Evolutionary conservation across 2,113 vertebrate species (phyloP).

Genomic region (Zapus hudsonius): DNA sequence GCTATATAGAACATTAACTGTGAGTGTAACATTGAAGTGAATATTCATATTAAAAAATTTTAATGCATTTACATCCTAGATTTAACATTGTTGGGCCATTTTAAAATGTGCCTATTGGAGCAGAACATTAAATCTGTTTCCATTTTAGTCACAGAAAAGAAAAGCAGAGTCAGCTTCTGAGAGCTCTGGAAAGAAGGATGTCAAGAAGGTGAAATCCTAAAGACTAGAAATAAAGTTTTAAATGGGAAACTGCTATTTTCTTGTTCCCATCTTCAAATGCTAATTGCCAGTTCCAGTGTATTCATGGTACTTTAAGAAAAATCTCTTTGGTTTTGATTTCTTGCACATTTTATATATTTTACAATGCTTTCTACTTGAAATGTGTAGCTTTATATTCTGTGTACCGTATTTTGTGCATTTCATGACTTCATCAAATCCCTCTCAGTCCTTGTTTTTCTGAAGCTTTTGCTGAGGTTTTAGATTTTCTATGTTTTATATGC

Average conservation of each 20-base stretch:
- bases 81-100: conserved; percentile 73
- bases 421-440: conserved; percentile 83
- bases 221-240: conserved; percentile 75
- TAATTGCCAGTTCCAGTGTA: conserved; percentile 85
- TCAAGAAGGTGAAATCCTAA: conserved; percentile 92
- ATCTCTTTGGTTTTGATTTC: conserved; percentile 81
- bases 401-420: conserved; percentile 87
- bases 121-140: conserved; percentile 73
- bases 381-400: conserved; percentile 87
- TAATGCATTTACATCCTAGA: conserved; percentile 73
- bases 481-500: conserved; percentile 92
- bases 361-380: conserved; percentile 83
- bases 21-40: conserved; percentile 62
- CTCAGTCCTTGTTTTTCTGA: conserved; percentile 86
- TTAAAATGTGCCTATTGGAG: conserved; percentile 80
- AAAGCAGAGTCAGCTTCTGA: conserved; percentile 90
- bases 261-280: conserved; percentile 81
- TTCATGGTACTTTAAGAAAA: conserved; percentile 82
- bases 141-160: conserved; percentile 90
- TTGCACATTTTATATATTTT: conserved; percentile 87
- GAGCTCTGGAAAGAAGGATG: conserved; percentile 89
- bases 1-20: conserved; percentile 61
- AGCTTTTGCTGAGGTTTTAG: conserved; percentile 89
- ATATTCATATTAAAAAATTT: conserved; percentile 71
- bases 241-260: conserved; percentile 82